These are phyloP conservation scores for Parthenolecanium corni DNA, from an alignment of 2,888 invertebrate genomes.

Conservation along the genomic window DNA sequence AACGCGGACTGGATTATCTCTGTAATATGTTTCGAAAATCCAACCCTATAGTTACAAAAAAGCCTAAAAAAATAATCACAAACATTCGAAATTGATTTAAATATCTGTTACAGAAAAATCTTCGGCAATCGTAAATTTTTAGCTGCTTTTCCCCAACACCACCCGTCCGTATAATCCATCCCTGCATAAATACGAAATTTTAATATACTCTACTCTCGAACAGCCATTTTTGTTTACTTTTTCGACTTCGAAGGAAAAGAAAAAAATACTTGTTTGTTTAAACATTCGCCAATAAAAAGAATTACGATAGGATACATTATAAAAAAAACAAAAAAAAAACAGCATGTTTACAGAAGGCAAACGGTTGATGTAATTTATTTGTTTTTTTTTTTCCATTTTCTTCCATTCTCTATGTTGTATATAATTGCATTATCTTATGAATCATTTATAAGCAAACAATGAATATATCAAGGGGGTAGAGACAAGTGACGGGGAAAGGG, in stretches of 20 bases:
- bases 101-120: too few relatives aligned
- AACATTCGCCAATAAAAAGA: constrained; percentile 21
- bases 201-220: constrained; percentile 13
- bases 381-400: constrained; percentile 9
- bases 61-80: too few relatives aligned
- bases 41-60: too few relatives aligned
- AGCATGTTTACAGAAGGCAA: constrained; percentile 21
- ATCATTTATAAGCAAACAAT: constrained; percentile 23
- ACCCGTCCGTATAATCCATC: too few relatives aligned
- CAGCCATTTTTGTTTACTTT: constrained; percentile 20
- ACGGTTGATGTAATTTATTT: constrained; percentile 23
- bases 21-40: too few relatives aligned
- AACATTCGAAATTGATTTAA: too few relatives aligned
- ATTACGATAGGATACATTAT: constrained; percentile 19
- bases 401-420: constrained; percentile 3
- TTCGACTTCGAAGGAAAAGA: background rate
- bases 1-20: too few relatives aligned
- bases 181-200: too few relatives aligned
- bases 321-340: background rate
- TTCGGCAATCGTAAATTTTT: too few relatives aligned
- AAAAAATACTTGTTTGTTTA: constrained; percentile 20
- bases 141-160: too few relatives aligned
- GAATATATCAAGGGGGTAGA: constrained; percentile 6
- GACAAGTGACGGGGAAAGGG: constrained; percentile 21
- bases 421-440: constrained; percentile 23